Evolutionary conservation across 1,140 invertebrate genomes (phyloP), one percentile per base, ranked within the genome.

Genomic region (Kradibia gibbosae): DNA sequence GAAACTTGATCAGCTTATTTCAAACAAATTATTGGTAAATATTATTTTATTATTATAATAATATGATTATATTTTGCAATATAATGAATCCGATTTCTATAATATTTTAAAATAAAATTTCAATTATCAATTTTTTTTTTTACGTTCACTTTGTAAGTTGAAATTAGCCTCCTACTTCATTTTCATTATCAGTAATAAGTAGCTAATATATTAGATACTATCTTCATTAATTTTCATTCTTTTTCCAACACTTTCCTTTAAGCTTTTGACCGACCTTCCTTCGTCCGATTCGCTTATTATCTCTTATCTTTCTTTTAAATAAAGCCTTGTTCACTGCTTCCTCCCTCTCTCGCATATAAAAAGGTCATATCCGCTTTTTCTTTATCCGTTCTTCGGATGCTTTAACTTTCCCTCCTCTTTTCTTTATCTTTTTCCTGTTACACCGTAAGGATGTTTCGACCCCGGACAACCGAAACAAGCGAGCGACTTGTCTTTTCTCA

Each of bases 311-410:
- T 71, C 31, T 34, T 20, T 70, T 45, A 67, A 76, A 76, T 65
- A 76, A 76, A 76, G 39, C 45, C 48, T 28, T 39, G 13, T 31
- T 55, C 50, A 25, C 48, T 17, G 4, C 31, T 60, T 25, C 20
- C 53, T 60, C 22, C 39, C 34, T 67, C 8, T 67, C 22, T 67
- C 20, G 25, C 36, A 55, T 72, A 79, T 60, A 57, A 72, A 71
- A 48, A 70, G 60, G 67, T 36, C 36, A 57, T 72, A 39, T 79
- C 78, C 60, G 77, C 57, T 71, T 57, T 76, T 81, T 74, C 60
- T 83, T 70, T 60, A 39, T 67, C 62, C 17, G n/a, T 39, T 39
- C 36, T 3, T 67, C n/a, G 36, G 60, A 42, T 48, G n/a, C 62
- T 70, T 28, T 45, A 34, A 67, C 75, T 60, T 4, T 71, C 62